A percentile compares a stretch with the other conserved stretches of the same genome.
phyloP scores from a whole-genome alignment of 2,797 vertebrate species.

The Tarsius wallacei region DNA sequence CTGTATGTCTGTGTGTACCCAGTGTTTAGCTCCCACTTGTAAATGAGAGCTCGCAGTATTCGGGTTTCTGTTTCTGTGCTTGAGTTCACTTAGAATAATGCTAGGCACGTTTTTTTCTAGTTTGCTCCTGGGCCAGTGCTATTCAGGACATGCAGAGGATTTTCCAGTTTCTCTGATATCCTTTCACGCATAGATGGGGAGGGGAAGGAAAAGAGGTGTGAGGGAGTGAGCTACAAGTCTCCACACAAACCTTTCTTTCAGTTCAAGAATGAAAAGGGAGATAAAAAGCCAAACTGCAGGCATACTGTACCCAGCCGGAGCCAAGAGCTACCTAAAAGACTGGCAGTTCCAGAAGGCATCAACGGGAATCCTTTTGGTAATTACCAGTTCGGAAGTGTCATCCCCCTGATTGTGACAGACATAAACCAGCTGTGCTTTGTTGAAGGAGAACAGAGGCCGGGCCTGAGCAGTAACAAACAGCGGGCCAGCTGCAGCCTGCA shows the following conservation, averaged over 20 bases:
- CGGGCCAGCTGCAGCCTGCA: slow-evolving; percentile 90
- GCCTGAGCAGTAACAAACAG: slow-evolving; percentile 85
- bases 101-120: neutral
- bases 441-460: slow-evolving; percentile 75
- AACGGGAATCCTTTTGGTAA: slow-evolving; percentile 88
- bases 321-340: slow-evolving; percentile 86
- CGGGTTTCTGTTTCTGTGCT: too few relatives aligned
- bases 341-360: slow-evolving; percentile 90
- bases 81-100: too few relatives aligned
- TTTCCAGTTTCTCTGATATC: slow-evolving; percentile 77
- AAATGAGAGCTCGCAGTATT: too few relatives aligned
- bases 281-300: slow-evolving; percentile 89
- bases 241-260: slow-evolving; percentile 88
- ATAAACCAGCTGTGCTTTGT: slow-evolving; percentile 89
- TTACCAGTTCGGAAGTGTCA: slow-evolving; percentile 90
- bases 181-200: slow-evolving; percentile 69
- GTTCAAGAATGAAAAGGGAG: slow-evolving; percentile 86
- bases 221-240: slow-evolving; percentile 83
- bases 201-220: slow-evolving; percentile 33
- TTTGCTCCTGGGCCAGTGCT: neutral
- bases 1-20: too few relatives aligned
- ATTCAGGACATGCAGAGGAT: slow-evolving; percentile 71
- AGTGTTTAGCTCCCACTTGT: too few relatives aligned
- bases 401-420: slow-evolving; percentile 89
- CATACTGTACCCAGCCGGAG: slow-evolving; percentile 82